Base-by-base conservation (phyloP, 1,140 invertebrate species). In the Philopotamus ludificatus region DNA sequence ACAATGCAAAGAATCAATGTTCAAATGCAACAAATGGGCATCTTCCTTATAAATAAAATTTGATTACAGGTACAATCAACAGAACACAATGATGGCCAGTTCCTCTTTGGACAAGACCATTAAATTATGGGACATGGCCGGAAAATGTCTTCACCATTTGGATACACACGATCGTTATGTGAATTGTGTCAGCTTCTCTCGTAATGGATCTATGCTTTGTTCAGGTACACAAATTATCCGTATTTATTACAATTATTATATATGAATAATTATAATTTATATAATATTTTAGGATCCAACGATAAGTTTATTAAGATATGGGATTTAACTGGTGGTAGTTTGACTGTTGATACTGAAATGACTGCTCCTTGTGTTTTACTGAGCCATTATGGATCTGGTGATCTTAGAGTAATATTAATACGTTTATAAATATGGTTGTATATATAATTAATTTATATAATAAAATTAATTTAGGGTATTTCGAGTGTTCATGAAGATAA, bases 301-400 rank as follows among this genome's bases (percentile, higher is more conserved):
- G 89, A 92, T 75, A 87, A 85, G 72, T 80, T 81, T 1, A 79
- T 89, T 0, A 84, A 86, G 57, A 74, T 91, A 12, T 91, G 89
- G 83, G 82, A 86, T 71, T 67, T 86, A 15, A 80, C 74, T 20
- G 82, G 80, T 34, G 78, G 74, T 21, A 41, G 25, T 10, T 68
- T 84, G 4, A 78, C 63, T 15, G 12, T 80, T 2, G 78, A 84
- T 61, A 80, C 80, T 0, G 80, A 83, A 68, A 70, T 84, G 2
- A 70, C 75, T 2, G 73, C 72, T 66, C 70, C 69, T 0, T 67
- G 63, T 20, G 42, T 21, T 16, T 2, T 49, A n/a, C 44, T 67
- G 1, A 50, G 53, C 41, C 65, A 68, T 58, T 69, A 61, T 65
- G 47, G 66, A 25, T 63, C 65, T 44, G 69, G 63, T 4, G 60